Conservation (phyloP, 2,888 invertebrate species). For the Amphipoea oculea region DNA sequence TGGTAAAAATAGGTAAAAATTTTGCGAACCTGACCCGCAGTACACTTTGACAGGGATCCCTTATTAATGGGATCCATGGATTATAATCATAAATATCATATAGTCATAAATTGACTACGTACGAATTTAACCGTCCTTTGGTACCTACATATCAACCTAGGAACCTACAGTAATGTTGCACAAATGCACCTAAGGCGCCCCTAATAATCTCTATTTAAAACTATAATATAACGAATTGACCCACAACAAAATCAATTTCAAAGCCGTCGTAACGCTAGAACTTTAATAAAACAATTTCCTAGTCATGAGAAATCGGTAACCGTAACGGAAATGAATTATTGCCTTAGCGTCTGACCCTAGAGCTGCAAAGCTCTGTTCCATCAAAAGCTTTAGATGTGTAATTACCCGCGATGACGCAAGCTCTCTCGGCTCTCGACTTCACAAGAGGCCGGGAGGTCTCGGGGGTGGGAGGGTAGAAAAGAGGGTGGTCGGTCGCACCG, state of each 20-base stretch:
- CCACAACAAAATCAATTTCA: constrained; percentile 17
- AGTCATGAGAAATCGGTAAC: constrained; percentile 60
- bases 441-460: constrained; percentile 71
- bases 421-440: constrained; percentile 80
- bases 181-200: not conserved
- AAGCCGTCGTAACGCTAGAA: not conserved
- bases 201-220: not conserved
- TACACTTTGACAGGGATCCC: not conserved
- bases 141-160: not conserved
- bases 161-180: not conserved
- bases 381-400: constrained; percentile 87
- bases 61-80: not conserved
- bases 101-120: not conserved
- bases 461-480: constrained; percentile 60
- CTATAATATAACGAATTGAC: not conserved
- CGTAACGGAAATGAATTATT: constrained; percentile 72
- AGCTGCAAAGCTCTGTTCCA: constrained; percentile 78
- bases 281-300: constrained; percentile 67
- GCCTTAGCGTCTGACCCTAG: constrained; percentile 72
- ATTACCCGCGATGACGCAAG: constrained; percentile 84
- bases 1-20: not conserved
- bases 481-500: constrained; percentile 68
- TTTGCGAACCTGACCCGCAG: not conserved
- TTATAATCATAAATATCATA: not conserved
- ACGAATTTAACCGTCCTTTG: not conserved